These are phyloP conservation scores for Tortrix viridana DNA, from an alignment of 2,888 invertebrate genomes.

Conservation along the genomic window DNA sequence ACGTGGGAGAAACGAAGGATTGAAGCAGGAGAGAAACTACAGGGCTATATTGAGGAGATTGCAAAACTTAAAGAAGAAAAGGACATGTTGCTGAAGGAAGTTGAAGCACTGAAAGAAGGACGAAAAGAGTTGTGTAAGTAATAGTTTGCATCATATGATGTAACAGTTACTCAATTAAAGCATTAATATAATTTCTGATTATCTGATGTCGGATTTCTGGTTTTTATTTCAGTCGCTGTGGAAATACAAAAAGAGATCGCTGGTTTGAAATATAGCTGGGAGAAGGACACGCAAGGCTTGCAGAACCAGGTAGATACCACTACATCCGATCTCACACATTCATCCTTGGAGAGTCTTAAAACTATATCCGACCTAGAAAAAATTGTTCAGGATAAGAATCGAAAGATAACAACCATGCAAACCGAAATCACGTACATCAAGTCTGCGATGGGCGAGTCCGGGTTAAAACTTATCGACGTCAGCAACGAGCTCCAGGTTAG, in stretches of 20 bases:
- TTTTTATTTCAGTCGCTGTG: slow-evolving; percentile 57
- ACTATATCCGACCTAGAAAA: slow-evolving; percentile 76
- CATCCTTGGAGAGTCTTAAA: slow-evolving; percentile 69
- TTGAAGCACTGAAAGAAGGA: slow-evolving; percentile 41
- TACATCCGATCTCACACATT: slow-evolving; percentile 67
- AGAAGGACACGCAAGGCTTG: slow-evolving; percentile 53
- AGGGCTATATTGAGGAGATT: slow-evolving; percentile 46
- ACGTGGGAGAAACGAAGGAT: slow-evolving; percentile 52
- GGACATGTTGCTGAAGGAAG: slow-evolving; percentile 26
- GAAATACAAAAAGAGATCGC: slow-evolving; percentile 55
- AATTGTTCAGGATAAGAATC: slow-evolving; percentile 73
- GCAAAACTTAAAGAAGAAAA: slow-evolving; percentile 43
- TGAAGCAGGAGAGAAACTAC: slow-evolving; percentile 47
- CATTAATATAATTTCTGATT: background rate
- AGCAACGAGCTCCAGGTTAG: slow-evolving; percentile 68
- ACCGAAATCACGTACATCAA: slow-evolving; percentile 71
- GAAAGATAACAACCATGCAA: slow-evolving; percentile 69
- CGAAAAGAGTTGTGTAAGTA: slow-evolving; percentile 67
- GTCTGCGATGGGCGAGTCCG: slow-evolving; percentile 71
- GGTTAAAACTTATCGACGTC: slow-evolving; percentile 69
- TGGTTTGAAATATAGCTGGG: slow-evolving; percentile 52
- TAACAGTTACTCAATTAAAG: background rate
- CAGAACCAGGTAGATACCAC: slow-evolving; percentile 72
- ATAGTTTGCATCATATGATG: slow-evolving; percentile 12
- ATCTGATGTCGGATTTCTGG: background rate